Base-by-base conservation (phyloP, 2,888 invertebrate species). In the Acleris holmiana region DNA sequence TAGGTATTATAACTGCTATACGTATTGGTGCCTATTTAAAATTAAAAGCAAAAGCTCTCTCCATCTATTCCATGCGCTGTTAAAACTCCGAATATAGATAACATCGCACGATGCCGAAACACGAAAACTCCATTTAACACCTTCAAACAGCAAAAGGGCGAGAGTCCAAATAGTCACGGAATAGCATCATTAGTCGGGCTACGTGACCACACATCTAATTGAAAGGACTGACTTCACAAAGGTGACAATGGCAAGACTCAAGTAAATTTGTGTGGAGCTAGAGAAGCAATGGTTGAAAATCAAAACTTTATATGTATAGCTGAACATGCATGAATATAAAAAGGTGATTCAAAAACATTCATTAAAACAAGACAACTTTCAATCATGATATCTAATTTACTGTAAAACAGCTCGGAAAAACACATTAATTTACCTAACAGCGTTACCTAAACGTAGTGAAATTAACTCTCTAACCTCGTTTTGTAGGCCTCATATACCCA, bases 71-170 rank as follows among this genome's bases (percentile, higher is more conserved):
- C 72, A 71, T 67, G 70, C 69, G 72, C 66, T 60, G 66, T 73
- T 72, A 74, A 68, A 72, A 73, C 72, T 70, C 70, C 65, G 70
- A 78, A 77, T 72, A 65, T 69, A 74, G 79, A 81, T 82, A 77
- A 77, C 77, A 80, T 83, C 83, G 80, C 79, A 79, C 80, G 73
- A 46, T 72, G 66, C 51, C 55, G 68, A 69, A 80, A 87, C 86
- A 88, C 80, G 84, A 82, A 83, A 87, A 77, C 82, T 87, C 84
- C 84, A 88, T 89, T 89, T 84, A 83, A 82, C 86, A 84, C 82
- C 82, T 85, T 74, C 69, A 71, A 76, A 79, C 74, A 71, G 73
- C 69, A 75, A 80, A 84, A 77, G 76, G 73, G 76, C 74, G 75
- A 79, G 81, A 84, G 84, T 81, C 79, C 68, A 71, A 80, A 83